A percentile compares a stretch with the other conserved stretches of the same genome.
Evolutionary conservation across 2,888 invertebrate species (phyloP).

Genomic region (Parascotia fuliginaria): DNA sequence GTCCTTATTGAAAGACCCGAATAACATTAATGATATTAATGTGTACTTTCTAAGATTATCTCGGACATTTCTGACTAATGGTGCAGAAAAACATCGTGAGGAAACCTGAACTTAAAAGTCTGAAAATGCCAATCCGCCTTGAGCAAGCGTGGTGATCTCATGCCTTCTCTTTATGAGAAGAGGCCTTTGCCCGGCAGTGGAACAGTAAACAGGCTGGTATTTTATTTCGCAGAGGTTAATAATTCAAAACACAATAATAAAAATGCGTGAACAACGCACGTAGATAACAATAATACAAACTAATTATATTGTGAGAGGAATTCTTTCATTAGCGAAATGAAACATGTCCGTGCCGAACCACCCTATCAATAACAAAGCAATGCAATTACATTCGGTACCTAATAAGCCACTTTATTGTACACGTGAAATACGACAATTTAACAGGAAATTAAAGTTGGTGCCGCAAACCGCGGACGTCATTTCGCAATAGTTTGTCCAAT

Average conservation of each 20-base stretch:
- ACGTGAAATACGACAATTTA: slow-evolving; percentile 65
- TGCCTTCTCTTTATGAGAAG: no score
- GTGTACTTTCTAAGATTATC: no score
- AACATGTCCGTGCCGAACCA: slow-evolving; percentile 41
- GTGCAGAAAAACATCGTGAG: no score
- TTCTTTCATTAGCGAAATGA: slow-evolving; percentile 50
- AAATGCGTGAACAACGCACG: slow-evolving; percentile 19
- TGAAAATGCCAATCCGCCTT: no score
- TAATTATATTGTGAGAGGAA: slow-evolving; percentile 39
- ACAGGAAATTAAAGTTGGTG: slow-evolving; percentile 72
- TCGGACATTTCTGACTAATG: no score
- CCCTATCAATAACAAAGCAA: slow-evolving; percentile 48
- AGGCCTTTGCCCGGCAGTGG: no score
- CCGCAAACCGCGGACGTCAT: slow-evolving; percentile 78
- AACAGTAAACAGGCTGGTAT: no score
- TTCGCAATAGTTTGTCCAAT: slow-evolving; percentile 84
- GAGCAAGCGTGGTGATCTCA: no score
- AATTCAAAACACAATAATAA: background rate
- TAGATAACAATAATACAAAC: slow-evolving; percentile 43
- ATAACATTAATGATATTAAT: no score
- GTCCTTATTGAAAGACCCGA: no score
- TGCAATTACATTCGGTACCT: slow-evolving; percentile 48
- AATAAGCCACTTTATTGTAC: slow-evolving; percentile 45
- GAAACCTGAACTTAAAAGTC: no score
- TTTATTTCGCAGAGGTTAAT: no score